Conservation (phyloP, 2,888 invertebrate genomes). For the Cylindroiulus punctatus region DNA sequence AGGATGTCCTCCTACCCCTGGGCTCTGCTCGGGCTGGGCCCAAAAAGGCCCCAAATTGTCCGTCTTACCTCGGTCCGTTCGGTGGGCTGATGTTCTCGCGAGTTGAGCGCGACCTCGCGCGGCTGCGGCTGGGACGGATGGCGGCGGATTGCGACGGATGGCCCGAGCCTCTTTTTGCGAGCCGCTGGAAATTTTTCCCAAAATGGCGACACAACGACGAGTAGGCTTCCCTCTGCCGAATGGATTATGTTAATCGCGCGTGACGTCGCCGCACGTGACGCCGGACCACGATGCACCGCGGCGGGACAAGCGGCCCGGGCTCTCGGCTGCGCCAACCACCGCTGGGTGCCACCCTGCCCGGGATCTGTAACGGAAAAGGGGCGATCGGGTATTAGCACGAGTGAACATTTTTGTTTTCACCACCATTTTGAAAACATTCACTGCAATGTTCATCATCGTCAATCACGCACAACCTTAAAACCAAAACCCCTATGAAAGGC, state of each 20-base stretch:
- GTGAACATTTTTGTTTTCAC: too few relatives aligned
- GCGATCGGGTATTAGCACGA: too few relatives aligned
- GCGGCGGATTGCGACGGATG: slow-evolving; percentile 58
- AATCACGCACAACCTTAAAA: too few relatives aligned
- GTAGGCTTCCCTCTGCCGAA: slow-evolving; percentile 20
- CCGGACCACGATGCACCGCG: not conserved
- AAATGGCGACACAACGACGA: slow-evolving; percentile 58
- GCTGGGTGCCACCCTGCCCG: not conserved
- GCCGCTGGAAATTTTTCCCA: slow-evolving; percentile 56
- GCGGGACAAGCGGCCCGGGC: not conserved
- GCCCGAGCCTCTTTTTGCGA: slow-evolving; percentile 49
- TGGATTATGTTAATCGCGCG: slow-evolving; percentile 31
- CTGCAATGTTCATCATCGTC: too few relatives aligned
- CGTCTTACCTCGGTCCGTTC: slow-evolving; percentile 59
- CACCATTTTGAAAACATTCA: too few relatives aligned
- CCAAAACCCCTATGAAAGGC: too few relatives aligned
- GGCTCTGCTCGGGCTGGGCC: too few relatives aligned
- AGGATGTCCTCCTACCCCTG: too few relatives aligned
- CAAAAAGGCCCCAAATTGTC: too few relatives aligned
- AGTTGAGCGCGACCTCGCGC: slow-evolving; percentile 54
- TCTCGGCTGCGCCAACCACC: too few relatives aligned
- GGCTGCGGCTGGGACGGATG: slow-evolving; percentile 57
- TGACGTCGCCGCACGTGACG: slow-evolving; percentile 28
- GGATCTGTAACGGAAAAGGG: too few relatives aligned
- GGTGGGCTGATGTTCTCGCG: slow-evolving; percentile 58